Percentiles rank a stretch among this genome's conserved stretches.
Conservation (phyloP, 2,888 invertebrate genomes). For the Heliconius erato region DNA sequence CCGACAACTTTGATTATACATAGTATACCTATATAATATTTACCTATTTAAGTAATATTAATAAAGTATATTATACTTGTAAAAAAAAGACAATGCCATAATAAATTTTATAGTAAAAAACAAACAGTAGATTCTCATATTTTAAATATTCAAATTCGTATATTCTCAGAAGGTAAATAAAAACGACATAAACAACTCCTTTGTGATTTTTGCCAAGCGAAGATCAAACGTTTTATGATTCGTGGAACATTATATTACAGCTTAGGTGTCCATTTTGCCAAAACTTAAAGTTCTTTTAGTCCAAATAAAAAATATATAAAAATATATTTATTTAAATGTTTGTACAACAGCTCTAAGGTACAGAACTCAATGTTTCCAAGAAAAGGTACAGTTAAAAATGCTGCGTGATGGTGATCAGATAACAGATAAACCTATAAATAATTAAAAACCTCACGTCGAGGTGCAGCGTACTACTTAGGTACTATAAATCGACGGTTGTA, state of each 20-base stretch:
- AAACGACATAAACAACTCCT: conserved; percentile 16
- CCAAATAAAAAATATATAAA: neutral
- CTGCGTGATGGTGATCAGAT: neutral
- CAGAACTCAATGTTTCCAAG: neutral
- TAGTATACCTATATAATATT: neutral
- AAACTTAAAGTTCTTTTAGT: neutral
- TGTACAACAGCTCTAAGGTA: neutral
- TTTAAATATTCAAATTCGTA: conserved; percentile 24
- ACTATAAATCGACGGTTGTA: too few relatives aligned
- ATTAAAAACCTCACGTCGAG: neutral
- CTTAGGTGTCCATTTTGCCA: conserved; percentile 9
- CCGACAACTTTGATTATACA: neutral
- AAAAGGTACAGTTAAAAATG: neutral
- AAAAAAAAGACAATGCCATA: conserved; percentile 2
- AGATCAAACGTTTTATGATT: conserved; percentile 11
- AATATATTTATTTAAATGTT: neutral
- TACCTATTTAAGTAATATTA: neutral
- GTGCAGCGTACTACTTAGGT: too few relatives aligned
- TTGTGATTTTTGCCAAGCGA: conserved; percentile 13
- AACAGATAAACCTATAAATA: neutral
- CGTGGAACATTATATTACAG: conserved; percentile 12
- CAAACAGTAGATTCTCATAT: neutral
- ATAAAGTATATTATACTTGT: neutral
- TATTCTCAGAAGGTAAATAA: conserved; percentile 18
- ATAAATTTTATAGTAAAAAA: conserved; percentile 9